A percentile compares a stretch with the other conserved stretches of the same genome.
These are phyloP conservation scores for Hydrophis major DNA, from an alignment of 2,797 vertebrate species.

Conservation along the genomic window DNA sequence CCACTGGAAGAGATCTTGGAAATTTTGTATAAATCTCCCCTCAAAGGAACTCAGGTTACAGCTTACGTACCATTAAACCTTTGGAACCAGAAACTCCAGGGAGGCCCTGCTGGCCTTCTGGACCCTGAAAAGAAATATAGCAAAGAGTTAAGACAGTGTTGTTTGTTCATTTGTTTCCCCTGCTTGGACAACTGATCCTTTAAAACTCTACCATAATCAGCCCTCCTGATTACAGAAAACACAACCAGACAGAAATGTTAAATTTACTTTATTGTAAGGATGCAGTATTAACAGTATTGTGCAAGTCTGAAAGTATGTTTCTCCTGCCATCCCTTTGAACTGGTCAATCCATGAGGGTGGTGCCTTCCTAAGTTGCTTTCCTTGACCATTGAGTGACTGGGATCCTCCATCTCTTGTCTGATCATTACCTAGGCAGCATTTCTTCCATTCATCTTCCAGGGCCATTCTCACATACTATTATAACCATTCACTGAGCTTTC, in stretches of 20 bases:
- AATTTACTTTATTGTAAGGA: neutral
- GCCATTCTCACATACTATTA: neutral
- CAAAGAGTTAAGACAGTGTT: neutral
- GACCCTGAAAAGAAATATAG: slow-evolving; percentile 53
- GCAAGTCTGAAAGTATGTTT: neutral
- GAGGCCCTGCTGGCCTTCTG: slow-evolving; percentile 74
- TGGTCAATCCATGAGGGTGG: neutral
- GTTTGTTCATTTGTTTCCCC: neutral
- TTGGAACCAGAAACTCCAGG: slow-evolving; percentile 75
- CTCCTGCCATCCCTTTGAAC: neutral
- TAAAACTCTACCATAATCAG: neutral
- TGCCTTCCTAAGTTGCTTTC: neutral
- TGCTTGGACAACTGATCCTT: neutral
- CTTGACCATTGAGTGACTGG: neutral
- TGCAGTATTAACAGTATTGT: neutral
- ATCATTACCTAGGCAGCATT: neutral
- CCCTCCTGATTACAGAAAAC: too few relatives aligned
- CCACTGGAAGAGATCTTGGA: neutral
- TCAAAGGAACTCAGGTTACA: neutral
- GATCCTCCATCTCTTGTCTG: neutral
- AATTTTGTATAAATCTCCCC: neutral
- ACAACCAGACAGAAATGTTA: neutral
- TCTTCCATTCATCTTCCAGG: neutral
- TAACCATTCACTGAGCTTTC: neutral
- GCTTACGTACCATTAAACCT: slow-evolving; percentile 78